Percentiles rank a stretch among this genome's conserved stretches.
Evolutionary conservation across 1,140 invertebrate species (phyloP).

Genomic region (Temnothorax curvispinosus): DNA sequence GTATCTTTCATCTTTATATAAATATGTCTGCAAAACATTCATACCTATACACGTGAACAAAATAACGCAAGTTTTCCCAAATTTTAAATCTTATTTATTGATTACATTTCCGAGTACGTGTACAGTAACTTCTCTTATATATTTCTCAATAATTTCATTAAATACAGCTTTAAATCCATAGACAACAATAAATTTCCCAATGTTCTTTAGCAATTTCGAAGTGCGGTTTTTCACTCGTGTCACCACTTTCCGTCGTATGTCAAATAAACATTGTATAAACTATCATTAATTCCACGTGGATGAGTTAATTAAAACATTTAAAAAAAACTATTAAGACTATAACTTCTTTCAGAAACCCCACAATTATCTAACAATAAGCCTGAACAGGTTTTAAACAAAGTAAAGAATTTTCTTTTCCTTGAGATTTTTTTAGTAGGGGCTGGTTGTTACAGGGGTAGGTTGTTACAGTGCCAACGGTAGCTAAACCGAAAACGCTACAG

Average conservation of each 20-base stretch:
- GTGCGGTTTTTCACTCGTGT: background rate
- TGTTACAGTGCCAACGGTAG: too few relatives aligned
- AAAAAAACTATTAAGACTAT: background rate
- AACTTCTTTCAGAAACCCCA: background rate
- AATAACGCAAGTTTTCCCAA: background rate
- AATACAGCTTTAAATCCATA: background rate
- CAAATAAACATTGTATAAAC: background rate
- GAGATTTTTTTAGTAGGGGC: background rate
- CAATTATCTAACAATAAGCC: background rate
- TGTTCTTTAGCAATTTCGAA: background rate
- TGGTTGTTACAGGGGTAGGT: too few relatives aligned
- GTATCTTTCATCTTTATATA: background rate
- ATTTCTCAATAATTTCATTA: background rate
- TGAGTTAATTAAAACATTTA: background rate
- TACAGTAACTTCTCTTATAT: background rate
- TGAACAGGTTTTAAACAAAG: background rate
- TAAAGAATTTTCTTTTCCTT: background rate
- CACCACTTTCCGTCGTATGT: background rate
- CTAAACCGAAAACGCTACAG: too few relatives aligned
- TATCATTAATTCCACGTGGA: background rate
- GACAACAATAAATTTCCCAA: constrained; percentile 1
- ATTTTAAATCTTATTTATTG: background rate
- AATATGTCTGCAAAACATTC: background rate
- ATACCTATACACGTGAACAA: too few relatives aligned
- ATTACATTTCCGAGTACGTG: background rate